phyloP scores from a whole-genome alignment of 2,888 invertebrate genomes.

The Drosophila melanocephala region DNA sequence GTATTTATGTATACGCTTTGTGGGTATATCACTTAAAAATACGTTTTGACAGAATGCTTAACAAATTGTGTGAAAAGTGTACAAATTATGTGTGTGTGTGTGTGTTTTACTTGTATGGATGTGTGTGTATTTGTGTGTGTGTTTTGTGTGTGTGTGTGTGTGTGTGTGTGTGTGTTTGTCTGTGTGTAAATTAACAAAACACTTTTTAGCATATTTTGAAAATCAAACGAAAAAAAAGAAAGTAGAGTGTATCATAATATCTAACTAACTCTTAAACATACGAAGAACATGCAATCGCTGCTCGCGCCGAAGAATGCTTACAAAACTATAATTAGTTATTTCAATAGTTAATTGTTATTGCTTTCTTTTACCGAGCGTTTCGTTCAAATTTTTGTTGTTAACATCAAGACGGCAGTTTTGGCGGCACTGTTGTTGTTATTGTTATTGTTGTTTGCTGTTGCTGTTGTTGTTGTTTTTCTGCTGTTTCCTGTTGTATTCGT shows the following conservation, averaged over 20 bases:
- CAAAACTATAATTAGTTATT: conserved; percentile 16
- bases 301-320: conserved; percentile 34
- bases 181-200: conserved; percentile 49
- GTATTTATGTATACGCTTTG: conserved; percentile 38
- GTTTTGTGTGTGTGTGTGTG: conserved; percentile 10
- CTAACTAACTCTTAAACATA: conserved; percentile 54
- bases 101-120: neutral
- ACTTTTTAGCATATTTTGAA: conserved; percentile 26
- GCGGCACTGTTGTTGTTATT: neutral
- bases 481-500: conserved; percentile 18
- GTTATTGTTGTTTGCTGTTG: neutral
- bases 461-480: conserved; percentile 12
- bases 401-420: neutral
- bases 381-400: conserved; percentile 12
- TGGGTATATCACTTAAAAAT: conserved; percentile 46
- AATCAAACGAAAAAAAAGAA: conserved; percentile 27
- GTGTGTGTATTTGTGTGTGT: conserved; percentile 17
- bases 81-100: neutral
- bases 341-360: conserved; percentile 22
- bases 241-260: conserved; percentile 12
- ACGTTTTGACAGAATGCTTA: conserved; percentile 24
- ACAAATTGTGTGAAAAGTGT: conserved; percentile 31
- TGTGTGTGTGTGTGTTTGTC: conserved; percentile 19
- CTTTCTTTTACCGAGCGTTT: conserved; percentile 25
- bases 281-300: conserved; percentile 65